Evolutionary conservation across 2,113 vertebrate species (phyloP).

Genomic region (Phylloscopus whistleri): DNA sequence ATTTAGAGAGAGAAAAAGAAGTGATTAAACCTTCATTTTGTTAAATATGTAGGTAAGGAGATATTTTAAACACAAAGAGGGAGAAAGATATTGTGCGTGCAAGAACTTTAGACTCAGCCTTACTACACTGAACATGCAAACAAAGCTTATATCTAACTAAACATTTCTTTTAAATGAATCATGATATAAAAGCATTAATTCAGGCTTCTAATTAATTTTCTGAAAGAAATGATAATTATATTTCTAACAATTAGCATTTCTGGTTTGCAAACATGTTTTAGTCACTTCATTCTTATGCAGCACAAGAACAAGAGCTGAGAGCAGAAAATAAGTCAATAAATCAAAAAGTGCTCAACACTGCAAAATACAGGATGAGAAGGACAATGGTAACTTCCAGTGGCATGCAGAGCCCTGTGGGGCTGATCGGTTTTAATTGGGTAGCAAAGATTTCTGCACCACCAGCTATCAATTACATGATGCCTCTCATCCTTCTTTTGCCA

Average conservation of each 20-base stretch:
- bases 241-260: background rate
- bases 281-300: background rate
- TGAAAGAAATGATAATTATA: background rate
- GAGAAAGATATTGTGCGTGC: background rate
- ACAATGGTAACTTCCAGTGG: background rate
- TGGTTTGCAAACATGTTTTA: background rate
- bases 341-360: background rate
- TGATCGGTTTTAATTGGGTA: background rate
- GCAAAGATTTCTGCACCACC: background rate
- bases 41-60: background rate
- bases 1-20: background rate
- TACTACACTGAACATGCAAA: background rate
- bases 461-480: background rate
- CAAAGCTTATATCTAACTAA: background rate
- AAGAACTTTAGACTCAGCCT: background rate
- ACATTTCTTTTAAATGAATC: background rate
- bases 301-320: background rate
- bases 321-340: background rate
- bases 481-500: background rate
- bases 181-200: background rate
- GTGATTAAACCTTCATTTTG: background rate
- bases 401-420: background rate
- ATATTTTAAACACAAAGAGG: background rate
- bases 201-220: background rate
- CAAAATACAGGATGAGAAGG: background rate